Conservation (phyloP, 2,113 vertebrate genomes). For the Gadus chalcogrammus region DNA sequence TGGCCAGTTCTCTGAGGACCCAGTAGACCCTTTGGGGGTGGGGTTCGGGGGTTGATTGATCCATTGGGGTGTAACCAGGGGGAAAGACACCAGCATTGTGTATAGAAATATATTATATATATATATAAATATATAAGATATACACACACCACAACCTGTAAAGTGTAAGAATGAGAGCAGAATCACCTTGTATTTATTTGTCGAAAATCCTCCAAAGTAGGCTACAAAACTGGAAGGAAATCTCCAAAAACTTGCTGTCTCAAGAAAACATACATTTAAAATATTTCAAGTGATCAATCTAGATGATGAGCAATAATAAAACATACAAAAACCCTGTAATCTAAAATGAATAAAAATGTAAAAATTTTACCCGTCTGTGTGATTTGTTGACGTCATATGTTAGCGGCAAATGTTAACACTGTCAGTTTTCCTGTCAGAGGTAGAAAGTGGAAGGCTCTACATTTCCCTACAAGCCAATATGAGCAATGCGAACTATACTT, state of each 20-base stretch:
- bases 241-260: slow-evolving; percentile 60
- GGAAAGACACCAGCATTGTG: slow-evolving; percentile 83
- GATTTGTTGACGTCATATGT: not conserved
- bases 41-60: slow-evolving; percentile 37
- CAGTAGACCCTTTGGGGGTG: slow-evolving; percentile 32
- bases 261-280: slow-evolving; percentile 79
- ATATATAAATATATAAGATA: slow-evolving; percentile 45
- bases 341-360: slow-evolving; percentile 78
- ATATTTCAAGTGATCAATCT: slow-evolving; percentile 90
- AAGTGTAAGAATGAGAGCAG: slow-evolving; percentile 60
- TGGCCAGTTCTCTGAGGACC: slow-evolving; percentile 66
- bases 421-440: no score
- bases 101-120: slow-evolving; percentile 51
- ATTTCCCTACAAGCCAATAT: no score
- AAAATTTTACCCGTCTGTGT: slow-evolving; percentile 40
- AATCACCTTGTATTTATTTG: slow-evolving; percentile 76
- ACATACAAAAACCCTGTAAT: slow-evolving; percentile 81
- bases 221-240: slow-evolving; percentile 59
- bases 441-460: no score
- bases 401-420: no score
- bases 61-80: slow-evolving; percentile 9
- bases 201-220: slow-evolving; percentile 73
- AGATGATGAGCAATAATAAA: slow-evolving; percentile 97
- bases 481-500: no score
- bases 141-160: slow-evolving; percentile 54